Evolutionary conservation across 2,113 vertebrate species (phyloP).

Genomic region (Hydrolagus affinis): DNA sequence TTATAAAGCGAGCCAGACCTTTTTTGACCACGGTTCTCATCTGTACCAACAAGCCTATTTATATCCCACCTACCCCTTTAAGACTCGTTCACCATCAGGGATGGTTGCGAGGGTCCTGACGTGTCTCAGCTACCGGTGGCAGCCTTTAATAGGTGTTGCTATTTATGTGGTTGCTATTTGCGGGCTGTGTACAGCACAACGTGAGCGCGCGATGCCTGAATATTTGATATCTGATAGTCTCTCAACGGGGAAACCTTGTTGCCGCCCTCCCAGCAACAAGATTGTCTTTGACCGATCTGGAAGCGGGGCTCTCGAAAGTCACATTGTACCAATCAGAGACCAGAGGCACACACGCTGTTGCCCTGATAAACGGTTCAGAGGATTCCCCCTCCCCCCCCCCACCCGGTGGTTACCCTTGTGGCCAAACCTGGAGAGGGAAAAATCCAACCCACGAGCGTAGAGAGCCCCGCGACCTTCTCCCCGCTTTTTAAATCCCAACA

Average conservation of each 20-base stretch:
- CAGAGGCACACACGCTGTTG: too few relatives aligned
- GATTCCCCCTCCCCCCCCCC: too few relatives aligned
- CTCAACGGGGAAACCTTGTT: neutral
- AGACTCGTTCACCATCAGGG: neutral
- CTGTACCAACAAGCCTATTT: neutral
- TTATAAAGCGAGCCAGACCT: too few relatives aligned
- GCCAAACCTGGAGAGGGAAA: slow-evolving; percentile 5
- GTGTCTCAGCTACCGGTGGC: neutral
- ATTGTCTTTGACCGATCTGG: neutral
- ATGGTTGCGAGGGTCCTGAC: too few relatives aligned
- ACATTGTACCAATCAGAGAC: too few relatives aligned
- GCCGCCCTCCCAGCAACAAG: neutral
- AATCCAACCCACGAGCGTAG: neutral
- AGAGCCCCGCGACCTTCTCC: neutral
- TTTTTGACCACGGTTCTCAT: too few relatives aligned
- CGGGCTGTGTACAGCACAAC: neutral
- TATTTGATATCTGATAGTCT: neutral
- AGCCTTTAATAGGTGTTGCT: neutral
- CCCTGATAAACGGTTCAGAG: neutral
- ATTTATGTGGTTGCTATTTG: neutral
- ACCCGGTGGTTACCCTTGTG: too few relatives aligned
- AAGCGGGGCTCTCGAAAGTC: neutral
- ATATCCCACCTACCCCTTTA: neutral
- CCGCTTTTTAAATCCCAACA: slow-evolving; percentile 18
- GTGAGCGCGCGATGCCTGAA: too few relatives aligned